Evolutionary conservation across 2,888 invertebrate species (phyloP).

Genomic region (Morpho helenor): DNA sequence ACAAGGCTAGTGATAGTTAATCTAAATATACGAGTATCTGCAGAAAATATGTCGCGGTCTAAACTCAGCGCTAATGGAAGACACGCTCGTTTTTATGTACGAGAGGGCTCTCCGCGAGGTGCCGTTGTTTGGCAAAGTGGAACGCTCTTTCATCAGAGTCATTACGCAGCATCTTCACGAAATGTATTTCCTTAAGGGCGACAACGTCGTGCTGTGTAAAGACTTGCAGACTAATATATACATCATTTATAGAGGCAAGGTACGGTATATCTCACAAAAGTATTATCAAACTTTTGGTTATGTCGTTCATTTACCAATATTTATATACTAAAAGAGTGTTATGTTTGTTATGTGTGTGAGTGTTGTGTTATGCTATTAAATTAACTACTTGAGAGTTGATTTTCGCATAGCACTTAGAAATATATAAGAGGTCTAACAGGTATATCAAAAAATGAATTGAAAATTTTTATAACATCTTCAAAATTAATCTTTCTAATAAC

Average conservation of each 20-base stretch:
- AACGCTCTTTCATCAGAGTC: slow-evolving; percentile 74
- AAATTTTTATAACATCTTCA: too few species aligned
- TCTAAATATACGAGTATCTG: not conserved
- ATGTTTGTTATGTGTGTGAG: too few species aligned
- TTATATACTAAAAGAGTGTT: too few species aligned
- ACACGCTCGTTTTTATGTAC: slow-evolving; percentile 73
- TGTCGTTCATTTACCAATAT: too few species aligned
- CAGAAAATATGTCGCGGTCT: slow-evolving; percentile 70
- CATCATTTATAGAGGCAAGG: slow-evolving; percentile 75
- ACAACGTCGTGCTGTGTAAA: slow-evolving; percentile 66
- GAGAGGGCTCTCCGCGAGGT: slow-evolving; percentile 72
- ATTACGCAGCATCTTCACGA: slow-evolving; percentile 73
- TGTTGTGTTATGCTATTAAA: too few species aligned
- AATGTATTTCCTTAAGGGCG: slow-evolving; percentile 71
- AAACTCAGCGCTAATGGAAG: slow-evolving; percentile 75
- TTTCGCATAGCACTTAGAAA: too few species aligned
- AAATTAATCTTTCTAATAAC: too few species aligned
- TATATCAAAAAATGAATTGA: too few species aligned
- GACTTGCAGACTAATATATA: slow-evolving; percentile 70
- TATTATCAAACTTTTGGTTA: too few species aligned
- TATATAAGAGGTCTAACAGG: too few species aligned
- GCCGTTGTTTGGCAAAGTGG: slow-evolving; percentile 74
- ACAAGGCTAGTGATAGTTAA: too few species aligned
- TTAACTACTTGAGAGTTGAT: too few species aligned
- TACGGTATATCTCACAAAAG: slow-evolving; percentile 30